Evolutionary conservation across 2,113 vertebrate genomes (phyloP).

Genomic region (Elachura formosa): DNA sequence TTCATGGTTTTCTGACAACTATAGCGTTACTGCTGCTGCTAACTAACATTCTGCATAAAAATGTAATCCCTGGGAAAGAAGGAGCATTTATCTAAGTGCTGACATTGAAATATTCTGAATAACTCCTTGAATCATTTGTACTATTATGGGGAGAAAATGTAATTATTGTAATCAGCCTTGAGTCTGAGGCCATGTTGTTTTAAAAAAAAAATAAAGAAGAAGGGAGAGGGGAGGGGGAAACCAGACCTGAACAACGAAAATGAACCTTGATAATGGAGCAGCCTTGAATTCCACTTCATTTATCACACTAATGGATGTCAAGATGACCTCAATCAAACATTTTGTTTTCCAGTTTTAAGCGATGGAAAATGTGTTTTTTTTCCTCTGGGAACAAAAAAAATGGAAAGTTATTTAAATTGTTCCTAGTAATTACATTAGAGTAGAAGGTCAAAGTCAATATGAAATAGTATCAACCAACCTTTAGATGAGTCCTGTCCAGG

Average conservation of each 20-base stretch:
- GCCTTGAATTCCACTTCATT: constrained; percentile 79
- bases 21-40: constrained; percentile 41
- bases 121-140: constrained; percentile 68
- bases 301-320: constrained; percentile 80
- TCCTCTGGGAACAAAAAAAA: background rate
- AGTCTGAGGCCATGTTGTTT: constrained; percentile 66
- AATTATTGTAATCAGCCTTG: constrained; percentile 76
- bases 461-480: constrained; percentile 54
- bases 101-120: constrained; percentile 72
- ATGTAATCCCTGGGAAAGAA: constrained; percentile 63
- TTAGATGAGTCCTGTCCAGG: constrained; percentile 47
- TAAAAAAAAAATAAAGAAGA: background rate
- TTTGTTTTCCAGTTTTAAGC: constrained; percentile 76
- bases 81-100: constrained; percentile 67
- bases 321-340: constrained; percentile 87
- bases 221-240: constrained; percentile 13
- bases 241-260: constrained; percentile 67
- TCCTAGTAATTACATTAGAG: constrained; percentile 81
- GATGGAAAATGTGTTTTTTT: constrained; percentile 39
- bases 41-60: constrained; percentile 66
- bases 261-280: constrained; percentile 75
- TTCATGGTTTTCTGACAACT: constrained; percentile 59
- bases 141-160: constrained; percentile 72
- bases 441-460: constrained; percentile 74
- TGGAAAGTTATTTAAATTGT: constrained; percentile 83